Conservation (phyloP, 2,888 invertebrate species). For the Cepaea hortensis region DNA sequence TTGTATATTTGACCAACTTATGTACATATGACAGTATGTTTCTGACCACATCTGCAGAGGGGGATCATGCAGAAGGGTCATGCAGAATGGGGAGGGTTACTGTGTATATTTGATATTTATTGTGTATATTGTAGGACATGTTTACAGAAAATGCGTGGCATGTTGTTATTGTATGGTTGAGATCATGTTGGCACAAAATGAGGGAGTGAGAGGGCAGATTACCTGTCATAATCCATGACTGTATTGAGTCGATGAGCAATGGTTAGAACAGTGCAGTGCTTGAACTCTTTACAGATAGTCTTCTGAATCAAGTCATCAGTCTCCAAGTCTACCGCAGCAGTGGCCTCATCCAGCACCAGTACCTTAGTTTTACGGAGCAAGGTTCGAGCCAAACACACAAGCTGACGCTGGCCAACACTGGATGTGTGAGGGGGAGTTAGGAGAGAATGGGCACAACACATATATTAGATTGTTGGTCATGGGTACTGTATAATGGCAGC, state of each 20-base stretch:
- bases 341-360: constrained; percentile 19
- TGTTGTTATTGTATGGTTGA: no score
- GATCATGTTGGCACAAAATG: no score
- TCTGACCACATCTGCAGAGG: no score
- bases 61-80: no score
- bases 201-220: not conserved
- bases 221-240: constrained; percentile 35
- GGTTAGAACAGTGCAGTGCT: constrained; percentile 30
- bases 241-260: constrained; percentile 30
- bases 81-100: no score
- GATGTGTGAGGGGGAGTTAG: not conserved
- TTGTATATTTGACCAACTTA: no score
- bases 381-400: constrained; percentile 28
- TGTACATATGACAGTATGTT: no score
- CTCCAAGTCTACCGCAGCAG: constrained; percentile 23
- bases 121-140: no score
- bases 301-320: constrained; percentile 38
- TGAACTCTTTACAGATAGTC: constrained; percentile 34
- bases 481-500: no score
- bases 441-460: not conserved
- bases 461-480: no score
- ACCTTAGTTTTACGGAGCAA: constrained; percentile 30
- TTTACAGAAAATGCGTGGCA: no score
- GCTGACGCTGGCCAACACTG: constrained; percentile 31
- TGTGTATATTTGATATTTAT: no score